Conservation (phyloP, 2,797 vertebrate species). For the Platyrinchus mystaceus region DNA sequence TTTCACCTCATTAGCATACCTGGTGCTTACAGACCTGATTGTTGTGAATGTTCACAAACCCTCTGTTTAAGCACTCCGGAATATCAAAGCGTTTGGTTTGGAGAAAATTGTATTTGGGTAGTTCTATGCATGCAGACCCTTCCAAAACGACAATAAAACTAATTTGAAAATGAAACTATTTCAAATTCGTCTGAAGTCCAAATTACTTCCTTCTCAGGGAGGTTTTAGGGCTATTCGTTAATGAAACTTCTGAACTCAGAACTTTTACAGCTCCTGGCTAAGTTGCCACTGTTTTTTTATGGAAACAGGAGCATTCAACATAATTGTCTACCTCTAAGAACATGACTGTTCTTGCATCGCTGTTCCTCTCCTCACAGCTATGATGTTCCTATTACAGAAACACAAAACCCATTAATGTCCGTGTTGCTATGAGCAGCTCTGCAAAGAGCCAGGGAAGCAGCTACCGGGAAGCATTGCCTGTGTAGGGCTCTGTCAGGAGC, state of each 20-base stretch:
- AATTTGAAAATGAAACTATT: not conserved
- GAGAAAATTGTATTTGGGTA: not conserved
- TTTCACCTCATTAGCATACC: not conserved
- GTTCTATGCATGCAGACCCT: not conserved
- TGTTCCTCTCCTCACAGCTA: not conserved
- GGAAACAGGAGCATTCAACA: not conserved
- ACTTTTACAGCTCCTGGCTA: not conserved
- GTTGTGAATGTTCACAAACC: not conserved
- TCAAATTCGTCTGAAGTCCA: not conserved
- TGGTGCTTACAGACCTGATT: not conserved
- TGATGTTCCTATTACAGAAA: not conserved
- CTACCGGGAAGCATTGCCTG: not conserved
- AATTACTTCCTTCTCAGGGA: not conserved
- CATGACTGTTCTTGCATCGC: fast-evolving
- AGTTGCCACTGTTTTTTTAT: not conserved
- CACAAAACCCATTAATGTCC: fast-evolving
- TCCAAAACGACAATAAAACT: not conserved
- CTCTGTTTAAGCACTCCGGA: not conserved
- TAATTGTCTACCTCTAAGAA: not conserved
- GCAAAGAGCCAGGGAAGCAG: not conserved
- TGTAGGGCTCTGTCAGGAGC: not conserved
- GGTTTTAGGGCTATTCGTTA: not conserved
- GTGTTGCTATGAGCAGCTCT: fast-evolving
- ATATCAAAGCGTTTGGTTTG: not conserved
- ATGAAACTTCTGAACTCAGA: not conserved